A percentile compares a stretch with the other conserved stretches of the same genome.
These are phyloP conservation scores for Lysandra bellargus DNA, from an alignment of 2,888 invertebrate genomes.

Conservation along the genomic window DNA sequence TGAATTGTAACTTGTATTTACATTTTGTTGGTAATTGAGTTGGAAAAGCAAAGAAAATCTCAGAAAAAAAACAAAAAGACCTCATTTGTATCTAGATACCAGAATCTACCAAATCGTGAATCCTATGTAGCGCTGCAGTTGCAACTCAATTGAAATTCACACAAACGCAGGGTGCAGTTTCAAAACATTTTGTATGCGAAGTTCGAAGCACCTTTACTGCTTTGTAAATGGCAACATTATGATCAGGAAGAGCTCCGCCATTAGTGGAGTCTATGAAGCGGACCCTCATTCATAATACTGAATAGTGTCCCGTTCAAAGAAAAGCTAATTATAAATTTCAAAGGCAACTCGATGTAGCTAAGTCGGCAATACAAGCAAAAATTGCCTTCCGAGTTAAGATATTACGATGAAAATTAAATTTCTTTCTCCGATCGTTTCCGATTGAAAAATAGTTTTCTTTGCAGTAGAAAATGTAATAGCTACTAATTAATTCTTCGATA, in stretches of 20 bases:
- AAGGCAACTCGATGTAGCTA: constrained; percentile 16
- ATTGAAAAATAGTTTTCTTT: constrained; percentile 13
- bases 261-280: constrained; percentile 27
- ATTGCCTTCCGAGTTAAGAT: not conserved
- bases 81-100: not conserved
- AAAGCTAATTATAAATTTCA: constrained; percentile 29
- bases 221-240: constrained; percentile 15
- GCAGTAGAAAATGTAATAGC: not conserved
- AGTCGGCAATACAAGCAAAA: constrained; percentile 13
- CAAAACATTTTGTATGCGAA: not conserved
- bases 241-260: constrained; percentile 22
- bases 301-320: constrained; percentile 29
- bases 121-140: not conserved
- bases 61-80: not conserved
- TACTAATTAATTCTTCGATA: not conserved
- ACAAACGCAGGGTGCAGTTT: not conserved
- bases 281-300: constrained; percentile 27
- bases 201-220: constrained; percentile 7
- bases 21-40: not conserved
- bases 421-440: not conserved
- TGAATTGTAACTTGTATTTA: not conserved
- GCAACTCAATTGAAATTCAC: not conserved
- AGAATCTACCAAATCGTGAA: not conserved
- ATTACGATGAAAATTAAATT: constrained; percentile 8
- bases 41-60: not conserved